phyloP scores from a whole-genome alignment of 1,140 invertebrate species.

The Gerris buenoi region DNA sequence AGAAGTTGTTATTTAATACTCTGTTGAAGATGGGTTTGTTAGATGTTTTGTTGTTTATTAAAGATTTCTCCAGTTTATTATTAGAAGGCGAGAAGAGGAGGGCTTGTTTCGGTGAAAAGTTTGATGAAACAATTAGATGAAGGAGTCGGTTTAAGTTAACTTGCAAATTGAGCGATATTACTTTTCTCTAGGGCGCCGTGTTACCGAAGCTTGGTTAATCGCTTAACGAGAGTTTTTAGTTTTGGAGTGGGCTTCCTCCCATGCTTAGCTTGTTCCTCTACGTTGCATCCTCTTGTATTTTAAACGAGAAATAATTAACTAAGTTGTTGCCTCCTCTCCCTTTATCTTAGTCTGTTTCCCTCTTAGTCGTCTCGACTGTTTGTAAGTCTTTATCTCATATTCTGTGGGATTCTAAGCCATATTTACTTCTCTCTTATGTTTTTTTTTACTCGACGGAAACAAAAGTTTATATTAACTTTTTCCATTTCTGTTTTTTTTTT shows the following conservation, averaged over 20 bases:
- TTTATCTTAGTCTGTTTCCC: neutral
- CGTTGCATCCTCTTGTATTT: neutral
- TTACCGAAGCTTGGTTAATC: neutral
- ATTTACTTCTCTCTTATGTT: too few species aligned
- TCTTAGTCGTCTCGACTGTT: too few species aligned
- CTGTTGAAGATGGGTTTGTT: too few species aligned
- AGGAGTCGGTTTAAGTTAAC: neutral
- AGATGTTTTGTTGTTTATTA: neutral
- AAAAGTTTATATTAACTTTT: too few species aligned
- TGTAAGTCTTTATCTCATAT: too few species aligned
- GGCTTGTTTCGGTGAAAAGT: neutral
- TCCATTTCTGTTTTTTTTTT: too few species aligned
- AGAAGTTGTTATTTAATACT: too few species aligned
- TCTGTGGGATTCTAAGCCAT: too few species aligned
- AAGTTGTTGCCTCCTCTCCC: neutral
- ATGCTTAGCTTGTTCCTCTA: too few species aligned
- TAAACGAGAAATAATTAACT: neutral
- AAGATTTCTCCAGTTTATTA: neutral
- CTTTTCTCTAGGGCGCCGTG: too few species aligned
- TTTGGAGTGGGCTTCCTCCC: neutral
- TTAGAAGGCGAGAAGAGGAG: too few species aligned
- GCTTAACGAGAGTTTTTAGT: neutral
- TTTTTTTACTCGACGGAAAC: too few species aligned
- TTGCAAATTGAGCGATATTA: neutral
- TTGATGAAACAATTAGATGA: neutral